These are phyloP conservation scores for Martes flavigula DNA, from an alignment of 2,797 vertebrate genomes.

Conservation along the genomic window DNA sequence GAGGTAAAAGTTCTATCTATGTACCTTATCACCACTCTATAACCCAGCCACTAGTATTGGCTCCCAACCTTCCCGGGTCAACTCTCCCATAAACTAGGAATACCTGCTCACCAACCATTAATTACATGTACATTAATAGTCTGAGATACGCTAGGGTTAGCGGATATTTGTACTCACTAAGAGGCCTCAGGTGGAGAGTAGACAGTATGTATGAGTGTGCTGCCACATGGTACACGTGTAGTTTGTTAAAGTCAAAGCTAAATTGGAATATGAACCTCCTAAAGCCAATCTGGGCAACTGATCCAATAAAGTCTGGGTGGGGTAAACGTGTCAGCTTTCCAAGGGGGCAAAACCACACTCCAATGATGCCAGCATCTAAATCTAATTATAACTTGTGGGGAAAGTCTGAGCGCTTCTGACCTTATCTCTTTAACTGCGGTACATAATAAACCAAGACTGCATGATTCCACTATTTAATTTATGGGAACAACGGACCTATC, in stretches of 20 bases:
- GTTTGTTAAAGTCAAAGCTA: constrained; percentile 20
- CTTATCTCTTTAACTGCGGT: not conserved
- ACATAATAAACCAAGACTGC: not conserved
- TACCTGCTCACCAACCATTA: not conserved
- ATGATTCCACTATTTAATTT: not conserved
- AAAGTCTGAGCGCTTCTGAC: not conserved
- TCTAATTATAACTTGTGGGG: not conserved
- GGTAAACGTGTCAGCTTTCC: not conserved
- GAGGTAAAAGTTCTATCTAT: not conserved
- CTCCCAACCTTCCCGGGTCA: not conserved
- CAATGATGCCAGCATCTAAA: not conserved
- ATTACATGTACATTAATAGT: not conserved
- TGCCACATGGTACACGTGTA: not conserved
- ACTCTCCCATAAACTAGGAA: not conserved
- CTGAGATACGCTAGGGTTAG: not conserved
- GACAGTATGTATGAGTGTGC: not conserved
- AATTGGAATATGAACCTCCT: not conserved
- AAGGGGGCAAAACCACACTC: not conserved
- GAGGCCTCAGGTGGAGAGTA: not conserved
- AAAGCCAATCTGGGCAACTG: not conserved
- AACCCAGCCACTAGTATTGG: not conserved
- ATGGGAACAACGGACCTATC: not conserved
- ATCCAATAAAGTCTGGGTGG: not conserved
- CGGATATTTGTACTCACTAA: not conserved
- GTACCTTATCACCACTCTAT: not conserved